A percentile compares a stretch with the other conserved stretches of the same genome.
These are phyloP conservation scores for Magallana ariakensis DNA, from an alignment of 1,140 invertebrate species.

Conservation along the genomic window DNA sequence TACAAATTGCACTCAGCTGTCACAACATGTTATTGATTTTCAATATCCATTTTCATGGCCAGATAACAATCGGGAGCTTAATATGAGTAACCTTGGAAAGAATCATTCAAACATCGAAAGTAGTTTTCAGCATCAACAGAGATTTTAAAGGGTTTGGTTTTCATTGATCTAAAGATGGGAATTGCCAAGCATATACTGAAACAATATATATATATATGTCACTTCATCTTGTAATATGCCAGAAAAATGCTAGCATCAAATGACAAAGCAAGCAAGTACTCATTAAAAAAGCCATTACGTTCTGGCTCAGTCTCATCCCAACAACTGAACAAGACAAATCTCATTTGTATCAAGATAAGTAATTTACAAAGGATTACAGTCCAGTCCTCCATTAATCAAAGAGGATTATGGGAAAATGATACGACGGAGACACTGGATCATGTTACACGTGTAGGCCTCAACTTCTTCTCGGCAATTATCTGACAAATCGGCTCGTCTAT, in stretches of 20 bases:
- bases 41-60: slow-evolving; percentile 1
- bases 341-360: not conserved
- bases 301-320: not conserved
- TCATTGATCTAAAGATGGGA: slow-evolving; percentile 4
- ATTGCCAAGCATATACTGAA: not conserved
- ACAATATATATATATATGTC: too few relatives aligned
- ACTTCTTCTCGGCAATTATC: too few relatives aligned
- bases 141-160: not conserved
- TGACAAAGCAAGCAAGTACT: not conserved
- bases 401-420: slow-evolving; percentile 23
- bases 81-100: slow-evolving; percentile 1
- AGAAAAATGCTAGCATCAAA: slow-evolving; percentile 8
- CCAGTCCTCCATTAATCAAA: slow-evolving; percentile 4
- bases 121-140: not conserved
- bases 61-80: not conserved
- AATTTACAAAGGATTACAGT: not conserved
- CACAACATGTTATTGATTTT: not conserved
- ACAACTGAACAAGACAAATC: not conserved
- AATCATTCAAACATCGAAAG: not conserved
- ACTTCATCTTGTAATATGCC: too few relatives aligned
- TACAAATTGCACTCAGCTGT: not conserved
- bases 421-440: not conserved
- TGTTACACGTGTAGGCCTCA: too few relatives aligned
- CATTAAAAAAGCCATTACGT: not conserved
- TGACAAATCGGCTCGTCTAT: too few relatives aligned